These are phyloP conservation scores for Strigamia maritima DNA, from an alignment of 2,888 invertebrate species.

Conservation along the genomic window DNA sequence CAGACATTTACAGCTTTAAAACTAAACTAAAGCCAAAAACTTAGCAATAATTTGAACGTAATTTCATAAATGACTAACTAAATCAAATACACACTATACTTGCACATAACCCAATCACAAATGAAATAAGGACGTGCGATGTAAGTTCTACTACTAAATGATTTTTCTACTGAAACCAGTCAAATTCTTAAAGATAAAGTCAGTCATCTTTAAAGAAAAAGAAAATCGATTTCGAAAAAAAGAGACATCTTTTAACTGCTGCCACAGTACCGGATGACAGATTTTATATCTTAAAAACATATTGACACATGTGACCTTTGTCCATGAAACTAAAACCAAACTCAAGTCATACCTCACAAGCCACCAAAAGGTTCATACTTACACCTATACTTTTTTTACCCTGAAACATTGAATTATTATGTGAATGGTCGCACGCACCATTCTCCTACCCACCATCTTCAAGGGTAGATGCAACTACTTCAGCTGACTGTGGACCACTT, in stretches of 20 bases:
- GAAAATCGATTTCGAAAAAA: background rate
- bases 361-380: background rate
- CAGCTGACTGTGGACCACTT: slow-evolving; percentile 45
- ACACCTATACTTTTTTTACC: background rate
- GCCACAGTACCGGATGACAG: background rate
- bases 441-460: slow-evolving; percentile 46
- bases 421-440: slow-evolving; percentile 39
- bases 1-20: too few species aligned
- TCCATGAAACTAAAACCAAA: background rate
- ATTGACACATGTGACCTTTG: background rate
- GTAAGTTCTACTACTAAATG: background rate
- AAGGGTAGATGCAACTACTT: slow-evolving; percentile 45
- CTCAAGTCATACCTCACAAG: background rate
- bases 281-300: background rate
- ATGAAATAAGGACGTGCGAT: too few species aligned
- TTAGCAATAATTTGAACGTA: too few species aligned
- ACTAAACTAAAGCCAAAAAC: too few species aligned
- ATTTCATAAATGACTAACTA: too few species aligned
- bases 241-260: background rate
- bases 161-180: background rate
- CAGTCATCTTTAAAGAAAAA: background rate
- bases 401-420: slow-evolving; percentile 17
- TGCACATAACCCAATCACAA: too few species aligned
- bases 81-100: too few species aligned
- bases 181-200: too few species aligned